Evolutionary conservation across 2,888 invertebrate species (phyloP).

Genomic region (Encarsia formosa): DNA sequence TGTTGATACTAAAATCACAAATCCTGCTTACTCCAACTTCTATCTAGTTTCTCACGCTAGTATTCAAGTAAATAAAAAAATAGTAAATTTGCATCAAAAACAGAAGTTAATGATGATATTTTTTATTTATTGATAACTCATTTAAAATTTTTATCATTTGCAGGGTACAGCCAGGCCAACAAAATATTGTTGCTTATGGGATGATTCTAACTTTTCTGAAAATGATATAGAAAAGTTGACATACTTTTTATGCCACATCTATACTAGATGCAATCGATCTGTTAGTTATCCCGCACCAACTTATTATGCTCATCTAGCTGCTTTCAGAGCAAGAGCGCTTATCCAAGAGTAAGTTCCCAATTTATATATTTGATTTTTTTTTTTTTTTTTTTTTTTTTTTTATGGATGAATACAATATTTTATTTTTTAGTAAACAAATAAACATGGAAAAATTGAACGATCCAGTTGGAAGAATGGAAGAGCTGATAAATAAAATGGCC

Average conservation of each 20-base stretch:
- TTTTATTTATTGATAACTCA: constrained; percentile 1
- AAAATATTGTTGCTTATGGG: constrained; percentile 79
- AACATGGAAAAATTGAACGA: too few relatives aligned
- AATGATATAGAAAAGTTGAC: constrained; percentile 76
- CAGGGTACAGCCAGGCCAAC: constrained; percentile 83
- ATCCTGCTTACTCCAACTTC: constrained; percentile 83
- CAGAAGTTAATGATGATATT: background rate
- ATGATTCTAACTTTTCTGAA: constrained; percentile 67
- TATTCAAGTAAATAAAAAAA: constrained; percentile 45
- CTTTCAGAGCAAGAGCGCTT: constrained; percentile 63
- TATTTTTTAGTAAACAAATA: too few relatives aligned
- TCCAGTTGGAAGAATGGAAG: too few relatives aligned
- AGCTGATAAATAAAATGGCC: too few relatives aligned
- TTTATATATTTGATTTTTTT: too few relatives aligned
- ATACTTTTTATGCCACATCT: constrained; percentile 81
- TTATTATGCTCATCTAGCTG: constrained; percentile 84
- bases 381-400: too few relatives aligned
- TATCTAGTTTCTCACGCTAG: constrained; percentile 69
- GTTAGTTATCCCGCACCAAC: constrained; percentile 86
- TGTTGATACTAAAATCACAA: constrained; percentile 80
- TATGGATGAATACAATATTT: too few relatives aligned
- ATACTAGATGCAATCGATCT: constrained; percentile 75
- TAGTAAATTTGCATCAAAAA: too few relatives aligned
- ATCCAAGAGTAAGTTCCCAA: constrained; percentile 52
- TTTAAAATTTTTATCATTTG: background rate